Evolutionary conservation across 2,888 invertebrate genomes (phyloP).

Genomic region (Uropetala carovei): DNA sequence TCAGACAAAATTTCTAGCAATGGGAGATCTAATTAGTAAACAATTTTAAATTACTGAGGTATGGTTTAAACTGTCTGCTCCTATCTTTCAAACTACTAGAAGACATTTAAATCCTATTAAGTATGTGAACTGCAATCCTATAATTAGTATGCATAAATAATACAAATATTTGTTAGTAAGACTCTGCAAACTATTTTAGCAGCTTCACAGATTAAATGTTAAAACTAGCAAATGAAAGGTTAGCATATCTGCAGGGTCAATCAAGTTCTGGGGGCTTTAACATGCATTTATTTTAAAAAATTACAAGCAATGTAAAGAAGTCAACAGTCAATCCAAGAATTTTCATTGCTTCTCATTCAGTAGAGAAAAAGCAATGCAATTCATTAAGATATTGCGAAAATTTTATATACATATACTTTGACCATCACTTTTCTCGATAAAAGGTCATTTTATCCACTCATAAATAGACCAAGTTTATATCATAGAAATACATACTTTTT

Average conservation of each 20-base stretch:
- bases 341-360: conserved; percentile 28
- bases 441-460: conserved; percentile 52
- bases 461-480: conserved; percentile 50
- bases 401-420: conserved; percentile 60
- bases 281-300: conserved; percentile 63
- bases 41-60: too few relatives aligned
- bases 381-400: conserved; percentile 44
- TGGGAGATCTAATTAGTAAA: too few relatives aligned
- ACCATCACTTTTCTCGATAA: conserved; percentile 31
- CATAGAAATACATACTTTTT: conserved; percentile 46
- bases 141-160: too few relatives aligned
- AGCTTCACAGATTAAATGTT: too few relatives aligned
- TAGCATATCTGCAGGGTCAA: not conserved
- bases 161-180: too few relatives aligned
- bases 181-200: too few relatives aligned
- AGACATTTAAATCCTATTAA: too few relatives aligned
- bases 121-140: too few relatives aligned
- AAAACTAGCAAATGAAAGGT: too few relatives aligned
- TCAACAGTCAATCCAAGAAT: conserved; percentile 63
- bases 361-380: conserved; percentile 41
- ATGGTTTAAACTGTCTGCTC: too few relatives aligned
- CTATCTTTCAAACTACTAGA: too few relatives aligned
- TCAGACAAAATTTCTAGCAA: too few relatives aligned
- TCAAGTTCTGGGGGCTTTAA: conserved; percentile 28
- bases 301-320: conserved; percentile 63